These are phyloP conservation scores for Macrophya alboannulata DNA, from an alignment of 2,888 invertebrate species.

Conservation along the genomic window DNA sequence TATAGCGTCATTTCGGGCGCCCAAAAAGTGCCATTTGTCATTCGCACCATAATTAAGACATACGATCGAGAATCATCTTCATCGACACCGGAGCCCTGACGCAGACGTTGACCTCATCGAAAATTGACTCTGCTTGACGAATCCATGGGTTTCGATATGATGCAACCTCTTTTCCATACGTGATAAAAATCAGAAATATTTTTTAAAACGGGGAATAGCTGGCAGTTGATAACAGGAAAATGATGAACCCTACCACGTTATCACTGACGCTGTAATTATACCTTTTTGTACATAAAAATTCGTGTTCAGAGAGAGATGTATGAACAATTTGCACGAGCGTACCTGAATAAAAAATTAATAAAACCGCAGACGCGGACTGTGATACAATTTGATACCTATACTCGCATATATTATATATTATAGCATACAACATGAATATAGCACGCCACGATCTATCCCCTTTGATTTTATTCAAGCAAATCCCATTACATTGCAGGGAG, in stretches of 20 bases:
- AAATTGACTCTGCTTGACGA: too few relatives aligned
- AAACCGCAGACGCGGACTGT: neutral
- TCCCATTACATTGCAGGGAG: neutral
- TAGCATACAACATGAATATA: neutral
- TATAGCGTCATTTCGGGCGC: neutral
- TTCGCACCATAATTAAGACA: too few relatives aligned
- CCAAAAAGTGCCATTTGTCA: too few relatives aligned
- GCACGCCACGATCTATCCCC: neutral
- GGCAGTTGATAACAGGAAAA: neutral
- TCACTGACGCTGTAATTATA: neutral
- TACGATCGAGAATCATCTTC: too few relatives aligned
- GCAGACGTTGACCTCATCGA: too few relatives aligned
- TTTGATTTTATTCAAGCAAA: neutral
- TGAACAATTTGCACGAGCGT: neutral
- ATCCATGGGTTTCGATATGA: neutral
- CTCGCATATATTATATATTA: neutral
- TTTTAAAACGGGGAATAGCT: neutral
- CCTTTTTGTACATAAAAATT: neutral
- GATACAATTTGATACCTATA: neutral
- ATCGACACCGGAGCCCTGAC: too few relatives aligned
- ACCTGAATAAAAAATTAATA: neutral
- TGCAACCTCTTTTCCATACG: neutral
- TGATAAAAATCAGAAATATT: neutral
- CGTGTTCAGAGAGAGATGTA: neutral
- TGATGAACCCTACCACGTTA: neutral